Evolutionary conservation across 1,140 invertebrate species (phyloP).

Genomic region (Trichogramma pretiosum): DNA sequence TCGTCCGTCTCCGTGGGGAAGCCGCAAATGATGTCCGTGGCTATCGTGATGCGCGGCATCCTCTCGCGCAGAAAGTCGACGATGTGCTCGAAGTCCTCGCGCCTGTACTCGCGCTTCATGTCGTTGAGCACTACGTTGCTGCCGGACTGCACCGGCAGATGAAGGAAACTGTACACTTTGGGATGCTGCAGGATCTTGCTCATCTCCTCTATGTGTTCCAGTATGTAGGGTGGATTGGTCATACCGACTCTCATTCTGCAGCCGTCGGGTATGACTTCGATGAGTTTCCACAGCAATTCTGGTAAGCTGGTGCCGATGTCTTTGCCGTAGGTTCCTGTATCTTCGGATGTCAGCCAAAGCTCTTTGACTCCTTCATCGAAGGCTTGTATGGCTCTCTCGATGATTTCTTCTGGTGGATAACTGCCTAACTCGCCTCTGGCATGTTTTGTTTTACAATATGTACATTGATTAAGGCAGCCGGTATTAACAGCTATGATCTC

Average conservation of each 20-base stretch:
- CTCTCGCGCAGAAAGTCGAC: slow-evolving; percentile 73
- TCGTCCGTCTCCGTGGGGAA: slow-evolving; percentile 92
- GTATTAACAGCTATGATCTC: slow-evolving; percentile 98
- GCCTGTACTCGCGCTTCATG: slow-evolving; percentile 93
- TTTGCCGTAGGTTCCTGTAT: slow-evolving; percentile 92
- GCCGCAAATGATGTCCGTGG: slow-evolving; percentile 97
- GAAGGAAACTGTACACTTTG: slow-evolving; percentile 88
- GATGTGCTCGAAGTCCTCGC: slow-evolving; percentile 80
- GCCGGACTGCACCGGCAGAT: slow-evolving; percentile 94
- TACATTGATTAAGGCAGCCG: slow-evolving; percentile 96
- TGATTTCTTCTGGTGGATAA: slow-evolving; percentile 79
- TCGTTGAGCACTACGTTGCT: slow-evolving; percentile 87
- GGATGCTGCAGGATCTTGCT: slow-evolving; percentile 81
- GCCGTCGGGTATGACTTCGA: slow-evolving; percentile 82
- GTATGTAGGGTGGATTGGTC: slow-evolving; percentile 98
- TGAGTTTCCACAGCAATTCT: slow-evolving; percentile 75
- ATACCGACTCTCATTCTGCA: slow-evolving; percentile 86
- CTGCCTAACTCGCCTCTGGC: slow-evolving; percentile 91
- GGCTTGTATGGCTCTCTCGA: slow-evolving; percentile 70
- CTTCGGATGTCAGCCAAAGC: slow-evolving; percentile 98
- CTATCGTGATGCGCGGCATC: slow-evolving; percentile 83
- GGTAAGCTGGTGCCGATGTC: slow-evolving; percentile 88
- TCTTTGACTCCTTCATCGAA: slow-evolving; percentile 91
- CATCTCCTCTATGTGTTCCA: slow-evolving; percentile 89
- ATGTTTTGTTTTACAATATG: slow-evolving; percentile 98